Percentiles rank a stretch among this genome's conserved stretches.
These are phyloP conservation scores for Luscinia luscinia DNA, from an alignment of 2,797 vertebrate genomes.

Conservation along the genomic window DNA sequence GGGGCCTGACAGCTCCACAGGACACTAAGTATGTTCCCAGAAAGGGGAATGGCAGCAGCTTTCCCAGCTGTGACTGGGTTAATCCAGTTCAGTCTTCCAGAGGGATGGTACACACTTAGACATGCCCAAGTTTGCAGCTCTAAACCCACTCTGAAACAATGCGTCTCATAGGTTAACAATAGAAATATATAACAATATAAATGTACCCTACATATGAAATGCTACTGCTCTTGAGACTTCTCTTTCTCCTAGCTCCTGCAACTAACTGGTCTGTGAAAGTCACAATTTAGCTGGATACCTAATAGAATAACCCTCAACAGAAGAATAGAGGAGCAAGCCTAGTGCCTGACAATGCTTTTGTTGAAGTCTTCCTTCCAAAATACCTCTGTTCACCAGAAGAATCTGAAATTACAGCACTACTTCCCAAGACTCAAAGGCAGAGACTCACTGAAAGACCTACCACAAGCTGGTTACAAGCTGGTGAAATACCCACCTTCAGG, in stretches of 20 bases:
- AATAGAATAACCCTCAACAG: background rate
- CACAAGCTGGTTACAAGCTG: background rate
- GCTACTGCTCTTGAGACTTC: background rate
- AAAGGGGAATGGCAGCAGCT: background rate
- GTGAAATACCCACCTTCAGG: slow-evolving; percentile 85
- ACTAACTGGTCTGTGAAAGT: background rate
- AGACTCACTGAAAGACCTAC: background rate
- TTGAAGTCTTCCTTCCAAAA: background rate
- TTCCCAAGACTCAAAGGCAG: background rate
- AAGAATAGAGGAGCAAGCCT: background rate
- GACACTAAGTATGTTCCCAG: fast-evolving
- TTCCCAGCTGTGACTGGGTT: background rate
- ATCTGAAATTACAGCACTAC: background rate
- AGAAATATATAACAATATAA: background rate
- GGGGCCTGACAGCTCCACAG: background rate
- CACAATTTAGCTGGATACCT: background rate
- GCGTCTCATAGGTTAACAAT: background rate
- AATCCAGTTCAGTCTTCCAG: background rate
- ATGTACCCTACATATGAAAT: background rate
- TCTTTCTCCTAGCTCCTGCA: background rate
- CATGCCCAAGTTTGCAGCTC: background rate
- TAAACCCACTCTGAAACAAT: background rate
- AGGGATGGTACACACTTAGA: background rate
- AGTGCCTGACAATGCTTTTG: background rate
- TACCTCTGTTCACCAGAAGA: background rate